Percentiles rank a stretch among this genome's conserved stretches.
phyloP scores from a whole-genome alignment of 2,888 invertebrate genomes.

The Parascotia fuliginaria region DNA sequence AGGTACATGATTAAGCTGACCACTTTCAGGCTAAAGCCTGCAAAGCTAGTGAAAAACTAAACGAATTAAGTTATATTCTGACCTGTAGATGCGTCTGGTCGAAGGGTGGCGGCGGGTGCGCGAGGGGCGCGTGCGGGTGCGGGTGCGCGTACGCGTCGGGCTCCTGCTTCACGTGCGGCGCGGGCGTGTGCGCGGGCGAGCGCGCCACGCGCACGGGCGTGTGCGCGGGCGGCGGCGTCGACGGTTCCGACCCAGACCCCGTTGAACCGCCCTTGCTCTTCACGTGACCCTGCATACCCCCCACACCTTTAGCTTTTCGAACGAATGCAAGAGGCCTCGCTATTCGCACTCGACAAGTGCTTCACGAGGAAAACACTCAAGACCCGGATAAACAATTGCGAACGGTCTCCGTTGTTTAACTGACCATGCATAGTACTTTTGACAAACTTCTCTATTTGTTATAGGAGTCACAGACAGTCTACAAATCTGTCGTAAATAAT shows the following conservation, averaged over 20 bases:
- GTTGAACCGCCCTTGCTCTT: conserved; percentile 75
- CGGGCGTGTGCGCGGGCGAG: conserved; percentile 79
- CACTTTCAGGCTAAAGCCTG: too few relatives aligned
- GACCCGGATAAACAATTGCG: too few relatives aligned
- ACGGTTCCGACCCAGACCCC: conserved; percentile 81
- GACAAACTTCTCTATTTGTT: too few relatives aligned
- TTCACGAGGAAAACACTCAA: too few relatives aligned
- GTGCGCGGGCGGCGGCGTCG: conserved; percentile 82
- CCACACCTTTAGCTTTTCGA: neutral
- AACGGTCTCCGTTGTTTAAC: too few relatives aligned
- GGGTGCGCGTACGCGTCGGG: conserved; percentile 49
- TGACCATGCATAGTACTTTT: too few relatives aligned
- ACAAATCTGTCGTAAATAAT: too few relatives aligned
- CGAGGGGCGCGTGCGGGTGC: conserved; percentile 52
- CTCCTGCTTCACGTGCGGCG: conserved; percentile 60
- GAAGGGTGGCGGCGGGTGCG: conserved; percentile 67
- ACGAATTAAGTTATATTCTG: too few relatives aligned
- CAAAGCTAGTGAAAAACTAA: too few relatives aligned
- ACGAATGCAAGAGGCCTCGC: neutral
- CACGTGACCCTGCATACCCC: conserved; percentile 60
- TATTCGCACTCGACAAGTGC: too few relatives aligned
- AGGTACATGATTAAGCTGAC: too few relatives aligned
- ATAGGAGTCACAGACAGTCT: too few relatives aligned
- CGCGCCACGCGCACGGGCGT: conserved; percentile 61
- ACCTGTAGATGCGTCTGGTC: conserved; percentile 79